A percentile compares a stretch with the other conserved stretches of the same genome.
These are phyloP conservation scores for Sinodicranocentrus sp. DNA, from an alignment of 2,888 invertebrate genomes.

Conservation along the genomic window DNA sequence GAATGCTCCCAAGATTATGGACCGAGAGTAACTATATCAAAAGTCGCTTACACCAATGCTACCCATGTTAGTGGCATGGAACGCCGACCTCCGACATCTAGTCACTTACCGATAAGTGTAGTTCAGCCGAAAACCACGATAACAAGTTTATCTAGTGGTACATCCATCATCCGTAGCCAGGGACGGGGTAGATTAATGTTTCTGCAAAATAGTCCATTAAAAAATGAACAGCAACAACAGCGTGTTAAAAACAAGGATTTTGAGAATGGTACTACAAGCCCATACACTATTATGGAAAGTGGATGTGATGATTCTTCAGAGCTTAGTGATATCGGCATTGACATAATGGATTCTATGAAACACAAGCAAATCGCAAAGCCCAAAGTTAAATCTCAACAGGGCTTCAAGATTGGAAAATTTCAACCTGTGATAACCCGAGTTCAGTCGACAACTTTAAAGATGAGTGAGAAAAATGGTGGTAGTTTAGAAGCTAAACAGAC, in stretches of 20 bases:
- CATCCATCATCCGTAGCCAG: neutral
- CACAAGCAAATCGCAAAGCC: neutral
- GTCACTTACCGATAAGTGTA: neutral
- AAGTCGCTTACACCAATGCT: neutral
- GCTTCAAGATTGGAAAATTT: neutral
- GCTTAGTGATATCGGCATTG: slow-evolving; percentile 42
- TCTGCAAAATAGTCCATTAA: no score
- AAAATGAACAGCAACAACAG: no score
- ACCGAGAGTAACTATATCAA: neutral
- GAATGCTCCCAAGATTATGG: slow-evolving; percentile 18
- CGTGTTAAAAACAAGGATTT: no score
- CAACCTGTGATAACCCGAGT: neutral
- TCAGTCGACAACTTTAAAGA: neutral
- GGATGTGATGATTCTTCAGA: slow-evolving; percentile 34
- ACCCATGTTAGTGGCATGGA: no score
- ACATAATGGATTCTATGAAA: neutral
- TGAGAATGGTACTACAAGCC: no score
- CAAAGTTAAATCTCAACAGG: slow-evolving; percentile 28
- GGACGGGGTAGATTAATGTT: no score
- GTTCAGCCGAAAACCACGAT: neutral
- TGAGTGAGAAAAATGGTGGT: neutral
- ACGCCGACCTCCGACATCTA: no score
- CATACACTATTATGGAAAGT: neutral
- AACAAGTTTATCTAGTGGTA: neutral
- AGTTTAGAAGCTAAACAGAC: no score